A percentile compares a stretch with the other conserved stretches of the same genome.
phyloP scores from a whole-genome alignment of 2,113 vertebrate species.

The Carassius gibelio region DNA sequence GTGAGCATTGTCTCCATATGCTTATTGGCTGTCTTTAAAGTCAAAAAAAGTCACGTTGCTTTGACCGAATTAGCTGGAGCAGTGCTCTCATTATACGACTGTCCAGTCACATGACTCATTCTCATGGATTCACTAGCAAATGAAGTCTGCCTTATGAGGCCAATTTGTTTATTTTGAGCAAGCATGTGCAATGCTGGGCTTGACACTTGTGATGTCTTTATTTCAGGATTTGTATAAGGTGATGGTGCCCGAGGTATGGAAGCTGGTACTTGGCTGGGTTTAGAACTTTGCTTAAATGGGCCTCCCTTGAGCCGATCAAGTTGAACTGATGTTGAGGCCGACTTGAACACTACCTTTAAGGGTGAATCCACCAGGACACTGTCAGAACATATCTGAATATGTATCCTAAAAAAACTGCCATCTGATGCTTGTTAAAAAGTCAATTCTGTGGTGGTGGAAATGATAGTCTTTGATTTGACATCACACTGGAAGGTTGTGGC shows the following conservation, averaged over 20 bases:
- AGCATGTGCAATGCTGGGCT: slow-evolving; percentile 29
- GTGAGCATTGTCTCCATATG: slow-evolving; percentile 21
- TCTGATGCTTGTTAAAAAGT: slow-evolving; percentile 42
- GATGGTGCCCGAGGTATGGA: background rate
- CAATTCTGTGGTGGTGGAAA: slow-evolving; percentile 52
- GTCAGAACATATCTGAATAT: slow-evolving; percentile 62
- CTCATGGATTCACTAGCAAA: slow-evolving; percentile 29
- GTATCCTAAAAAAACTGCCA: slow-evolving; percentile 2
- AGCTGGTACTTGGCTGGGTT: background rate
- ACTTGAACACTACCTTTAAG: slow-evolving; percentile 36
- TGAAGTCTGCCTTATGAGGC: slow-evolving; percentile 37
- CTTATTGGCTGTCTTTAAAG: slow-evolving; percentile 53
- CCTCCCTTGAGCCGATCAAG: slow-evolving; percentile 43
- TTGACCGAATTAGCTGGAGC: slow-evolving; percentile 69
- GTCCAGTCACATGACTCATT: slow-evolving; percentile 32
- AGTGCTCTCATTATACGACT: slow-evolving; percentile 48
- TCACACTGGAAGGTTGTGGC: background rate
- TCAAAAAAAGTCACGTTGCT: slow-evolving; percentile 68
- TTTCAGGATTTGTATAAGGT: background rate
- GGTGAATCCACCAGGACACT: slow-evolving; percentile 66
- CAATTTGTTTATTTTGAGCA: slow-evolving; percentile 25
- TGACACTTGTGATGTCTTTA: slow-evolving; percentile 22
- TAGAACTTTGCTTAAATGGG: slow-evolving; percentile 21
- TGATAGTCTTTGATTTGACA: slow-evolving; percentile 34
- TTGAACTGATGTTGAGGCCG: slow-evolving; percentile 19